A percentile compares a stretch with the other conserved stretches of the same genome.
These are phyloP conservation scores for Drosophila parvula DNA, from an alignment of 1,140 invertebrate species.

Conservation along the genomic window DNA sequence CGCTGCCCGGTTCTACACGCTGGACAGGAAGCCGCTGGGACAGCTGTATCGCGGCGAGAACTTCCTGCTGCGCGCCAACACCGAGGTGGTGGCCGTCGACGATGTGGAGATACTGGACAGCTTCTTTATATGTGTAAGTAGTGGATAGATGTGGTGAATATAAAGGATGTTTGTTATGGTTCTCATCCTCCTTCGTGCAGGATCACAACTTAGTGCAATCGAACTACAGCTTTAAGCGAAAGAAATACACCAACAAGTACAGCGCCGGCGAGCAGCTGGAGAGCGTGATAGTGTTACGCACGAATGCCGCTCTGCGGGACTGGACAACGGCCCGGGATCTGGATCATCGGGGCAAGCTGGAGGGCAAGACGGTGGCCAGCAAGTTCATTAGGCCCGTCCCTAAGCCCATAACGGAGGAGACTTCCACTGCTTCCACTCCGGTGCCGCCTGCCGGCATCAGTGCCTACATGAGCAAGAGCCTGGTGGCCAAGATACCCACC, in stretches of 20 bases:
- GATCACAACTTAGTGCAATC: constrained; percentile 84
- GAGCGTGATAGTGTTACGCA: constrained; percentile 79
- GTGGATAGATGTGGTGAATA: too few species aligned
- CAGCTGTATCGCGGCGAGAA: constrained; percentile 80
- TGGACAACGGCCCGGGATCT: constrained; percentile 72
- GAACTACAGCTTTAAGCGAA: constrained; percentile 83
- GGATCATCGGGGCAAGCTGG: constrained; percentile 61
- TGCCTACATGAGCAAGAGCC: constrained; percentile 68
- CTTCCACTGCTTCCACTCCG: background rate
- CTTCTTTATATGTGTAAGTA: constrained; percentile 84
- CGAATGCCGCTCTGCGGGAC: constrained; percentile 67
- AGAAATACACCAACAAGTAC: constrained; percentile 79
- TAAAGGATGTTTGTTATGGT: background rate
- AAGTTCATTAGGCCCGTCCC: constrained; percentile 55
- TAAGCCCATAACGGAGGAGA: constrained; percentile 19
- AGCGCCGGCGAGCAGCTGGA: constrained; percentile 72
- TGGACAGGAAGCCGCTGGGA: constrained; percentile 66
- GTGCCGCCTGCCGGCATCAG: constrained; percentile 26
- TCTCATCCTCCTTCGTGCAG: constrained; percentile 27
- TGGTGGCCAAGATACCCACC: constrained; percentile 75
- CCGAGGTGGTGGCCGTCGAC: constrained; percentile 66
- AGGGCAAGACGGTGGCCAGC: constrained; percentile 45
- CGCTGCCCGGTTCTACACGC: constrained; percentile 72
- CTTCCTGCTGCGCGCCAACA: constrained; percentile 76
- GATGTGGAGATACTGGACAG: constrained; percentile 82